Evolutionary conservation across 2,113 vertebrate genomes (phyloP).

Genomic region (Cebus imitator): DNA sequence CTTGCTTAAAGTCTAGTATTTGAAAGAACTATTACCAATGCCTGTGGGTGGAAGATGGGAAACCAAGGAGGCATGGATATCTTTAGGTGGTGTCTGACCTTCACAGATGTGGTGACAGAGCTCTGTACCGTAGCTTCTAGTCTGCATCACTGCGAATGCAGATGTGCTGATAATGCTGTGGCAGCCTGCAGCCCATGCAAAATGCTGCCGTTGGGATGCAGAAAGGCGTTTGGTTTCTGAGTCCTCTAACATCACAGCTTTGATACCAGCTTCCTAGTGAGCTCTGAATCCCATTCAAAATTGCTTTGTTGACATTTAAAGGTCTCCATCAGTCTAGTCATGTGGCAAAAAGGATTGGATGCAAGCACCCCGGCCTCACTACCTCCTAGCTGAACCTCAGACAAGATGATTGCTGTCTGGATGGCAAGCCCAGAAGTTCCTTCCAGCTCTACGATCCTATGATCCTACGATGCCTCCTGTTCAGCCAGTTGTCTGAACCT

Average conservation of each 20-base stretch:
- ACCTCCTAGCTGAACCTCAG: constrained; percentile 36
- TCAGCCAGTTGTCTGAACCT: constrained; percentile 59
- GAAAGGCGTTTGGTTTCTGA: not conserved
- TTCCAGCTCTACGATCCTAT: constrained; percentile 45
- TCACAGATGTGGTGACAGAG: not conserved
- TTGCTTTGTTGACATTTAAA: constrained; percentile 82
- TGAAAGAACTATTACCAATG: not conserved
- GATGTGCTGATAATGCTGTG: not conserved
- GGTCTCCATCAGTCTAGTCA: constrained; percentile 68
- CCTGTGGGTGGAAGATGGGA: not conserved
- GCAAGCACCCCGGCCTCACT: not conserved
- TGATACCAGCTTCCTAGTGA: constrained; percentile 55
- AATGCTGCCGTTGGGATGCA: not conserved
- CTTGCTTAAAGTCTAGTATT: not conserved
- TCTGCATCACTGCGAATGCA: not conserved
- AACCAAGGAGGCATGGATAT: not conserved
- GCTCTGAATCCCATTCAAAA: constrained; percentile 70
- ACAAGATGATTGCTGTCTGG: constrained; percentile 37
- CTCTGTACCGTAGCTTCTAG: not conserved
- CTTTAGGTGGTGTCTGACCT: not conserved
- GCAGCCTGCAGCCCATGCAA: not conserved
- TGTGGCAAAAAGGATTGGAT: constrained; percentile 24
- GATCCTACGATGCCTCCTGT: constrained; percentile 44
- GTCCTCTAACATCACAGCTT: constrained; percentile 24
- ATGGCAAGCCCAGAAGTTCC: constrained; percentile 15